A percentile compares a stretch with the other conserved stretches of the same genome.
Conservation (phyloP, 2,888 invertebrate species). For the Tachina lurida region DNA sequence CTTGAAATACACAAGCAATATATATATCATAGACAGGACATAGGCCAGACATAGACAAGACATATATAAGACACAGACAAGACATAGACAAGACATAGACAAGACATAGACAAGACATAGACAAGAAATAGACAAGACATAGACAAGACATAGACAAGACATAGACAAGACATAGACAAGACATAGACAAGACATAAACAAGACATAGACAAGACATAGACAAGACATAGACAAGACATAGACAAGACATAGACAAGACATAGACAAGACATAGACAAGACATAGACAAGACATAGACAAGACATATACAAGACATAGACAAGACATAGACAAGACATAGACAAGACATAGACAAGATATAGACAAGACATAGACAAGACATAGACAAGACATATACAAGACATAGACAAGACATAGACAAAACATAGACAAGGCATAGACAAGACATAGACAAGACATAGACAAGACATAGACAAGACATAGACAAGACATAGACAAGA, state of each 20-base stretch:
- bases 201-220: background rate
- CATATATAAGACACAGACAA: too few relatives aligned
- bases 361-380: background rate
- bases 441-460: background rate
- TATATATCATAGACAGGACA: too few relatives aligned
- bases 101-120: too few relatives aligned
- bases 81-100: too few relatives aligned
- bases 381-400: background rate
- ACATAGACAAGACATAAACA: background rate
- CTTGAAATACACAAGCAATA: too few relatives aligned
- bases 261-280: background rate
- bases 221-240: background rate
- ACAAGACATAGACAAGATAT: conserved; percentile 7
- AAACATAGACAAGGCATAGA: background rate
- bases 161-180: background rate
- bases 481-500: background rate
- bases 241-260: background rate
- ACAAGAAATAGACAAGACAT: too few relatives aligned
- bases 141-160: too few relatives aligned
- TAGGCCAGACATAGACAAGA: too few relatives aligned
- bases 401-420: background rate
- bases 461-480: conserved; percentile 7
- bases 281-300: background rate
- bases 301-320: background rate
- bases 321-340: background rate